Conservation (phyloP, 2,113 vertebrate species). For the Aleadryas rufinucha region DNA sequence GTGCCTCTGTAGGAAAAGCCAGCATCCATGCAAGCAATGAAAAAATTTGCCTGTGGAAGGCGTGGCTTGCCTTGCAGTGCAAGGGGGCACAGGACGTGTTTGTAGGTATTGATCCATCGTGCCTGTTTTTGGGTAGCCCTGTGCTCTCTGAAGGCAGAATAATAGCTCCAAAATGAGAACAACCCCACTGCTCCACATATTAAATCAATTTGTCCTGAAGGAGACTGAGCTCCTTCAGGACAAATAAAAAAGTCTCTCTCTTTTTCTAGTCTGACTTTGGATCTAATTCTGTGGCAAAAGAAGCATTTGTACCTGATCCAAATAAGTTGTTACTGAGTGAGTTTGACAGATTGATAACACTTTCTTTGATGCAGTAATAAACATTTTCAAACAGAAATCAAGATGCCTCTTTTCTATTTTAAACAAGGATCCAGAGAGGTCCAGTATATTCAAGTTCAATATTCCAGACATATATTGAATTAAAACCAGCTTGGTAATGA, state of each 20-base stretch:
- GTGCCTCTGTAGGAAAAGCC: not conserved
- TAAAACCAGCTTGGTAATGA: not conserved
- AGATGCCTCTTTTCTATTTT: not conserved
- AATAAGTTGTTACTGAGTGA: not conserved
- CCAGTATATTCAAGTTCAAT: not conserved
- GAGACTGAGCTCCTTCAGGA: too few relatives aligned
- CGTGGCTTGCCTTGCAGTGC: not conserved
- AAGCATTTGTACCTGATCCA: not conserved
- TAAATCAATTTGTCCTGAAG: not conserved
- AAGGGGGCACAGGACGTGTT: not conserved
- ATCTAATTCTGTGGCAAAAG: not conserved
- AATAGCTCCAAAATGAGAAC: not conserved
- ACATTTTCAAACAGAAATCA: constrained; percentile 16
- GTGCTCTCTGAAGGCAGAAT: not conserved
- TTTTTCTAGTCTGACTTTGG: not conserved
- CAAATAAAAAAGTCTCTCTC: not conserved
- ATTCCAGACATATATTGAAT: not conserved
- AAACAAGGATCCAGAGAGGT: not conserved
- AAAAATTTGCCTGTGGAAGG: not conserved
- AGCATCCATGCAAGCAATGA: not conserved
- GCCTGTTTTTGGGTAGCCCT: not conserved
- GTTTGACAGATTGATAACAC: constrained; percentile 8
- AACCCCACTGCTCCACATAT: not conserved
- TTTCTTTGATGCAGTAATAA: constrained; percentile 6
- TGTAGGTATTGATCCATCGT: not conserved